These are phyloP conservation scores for Oncorhynchus clarkii DNA, from an alignment of 2,113 vertebrate genomes.

Conservation along the genomic window DNA sequence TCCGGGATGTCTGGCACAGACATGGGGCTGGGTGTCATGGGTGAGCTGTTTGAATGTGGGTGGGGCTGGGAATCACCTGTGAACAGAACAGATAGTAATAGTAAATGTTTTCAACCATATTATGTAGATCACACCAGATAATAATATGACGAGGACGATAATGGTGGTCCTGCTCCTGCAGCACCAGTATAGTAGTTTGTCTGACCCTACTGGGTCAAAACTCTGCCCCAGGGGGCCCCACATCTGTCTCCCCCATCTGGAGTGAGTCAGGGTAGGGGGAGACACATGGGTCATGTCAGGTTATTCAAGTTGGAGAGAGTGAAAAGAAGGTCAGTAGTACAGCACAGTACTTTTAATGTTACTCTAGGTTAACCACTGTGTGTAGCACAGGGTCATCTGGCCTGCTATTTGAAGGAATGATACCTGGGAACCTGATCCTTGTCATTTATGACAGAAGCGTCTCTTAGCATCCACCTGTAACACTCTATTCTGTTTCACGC, in stretches of 20 bases:
- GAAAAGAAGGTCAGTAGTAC: not conserved
- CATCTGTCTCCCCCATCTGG: not conserved
- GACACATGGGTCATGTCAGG: not conserved
- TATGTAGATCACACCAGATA: not conserved
- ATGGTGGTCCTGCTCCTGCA: not conserved
- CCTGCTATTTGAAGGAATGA: not conserved
- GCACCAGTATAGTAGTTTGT: not conserved
- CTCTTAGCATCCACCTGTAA: not conserved
- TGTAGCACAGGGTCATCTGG: not conserved
- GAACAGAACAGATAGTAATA: slow-evolving; percentile 40
- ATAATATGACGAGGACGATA: not conserved
- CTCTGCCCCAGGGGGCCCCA: not conserved
- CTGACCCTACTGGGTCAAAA: not conserved
- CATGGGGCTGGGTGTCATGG: slow-evolving; percentile 39
- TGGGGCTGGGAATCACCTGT: slow-evolving; percentile 56
- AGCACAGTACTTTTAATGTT: not conserved
- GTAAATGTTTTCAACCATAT: slow-evolving; percentile 12
- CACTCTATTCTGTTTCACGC: not conserved
- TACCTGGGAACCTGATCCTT: slow-evolving; percentile 8
- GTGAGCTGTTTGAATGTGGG: slow-evolving; percentile 46
- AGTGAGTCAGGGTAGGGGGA: not conserved
- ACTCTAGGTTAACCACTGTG: not conserved
- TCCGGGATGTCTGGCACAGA: slow-evolving; percentile 47
- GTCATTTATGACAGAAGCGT: not conserved
- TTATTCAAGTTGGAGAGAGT: not conserved